Evolutionary conservation across 2,113 vertebrate species (phyloP).

Genomic region (Piaya cayana): DNA sequence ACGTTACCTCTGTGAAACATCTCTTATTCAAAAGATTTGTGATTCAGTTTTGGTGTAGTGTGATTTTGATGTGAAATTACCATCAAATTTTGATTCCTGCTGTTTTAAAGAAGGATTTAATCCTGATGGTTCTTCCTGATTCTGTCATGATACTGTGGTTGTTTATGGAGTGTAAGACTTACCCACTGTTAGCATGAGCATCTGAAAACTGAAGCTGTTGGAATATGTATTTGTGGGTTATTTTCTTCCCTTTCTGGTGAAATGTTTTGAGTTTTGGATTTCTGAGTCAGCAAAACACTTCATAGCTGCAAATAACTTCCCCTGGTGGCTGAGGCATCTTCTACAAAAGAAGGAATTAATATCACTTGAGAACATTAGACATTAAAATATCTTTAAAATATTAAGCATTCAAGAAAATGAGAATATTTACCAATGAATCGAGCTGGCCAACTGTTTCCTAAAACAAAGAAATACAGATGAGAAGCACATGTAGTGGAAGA

Average conservation of each 20-base stretch:
- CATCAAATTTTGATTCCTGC: background rate
- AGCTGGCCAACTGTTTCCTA: background rate
- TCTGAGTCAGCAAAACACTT: background rate
- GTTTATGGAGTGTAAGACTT: background rate
- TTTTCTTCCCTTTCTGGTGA: background rate
- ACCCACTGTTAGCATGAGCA: background rate
- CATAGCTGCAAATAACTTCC: background rate
- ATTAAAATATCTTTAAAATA: background rate
- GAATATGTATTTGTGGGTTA: background rate
- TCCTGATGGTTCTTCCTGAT: background rate
- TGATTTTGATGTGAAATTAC: background rate
- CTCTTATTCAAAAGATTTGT: background rate
- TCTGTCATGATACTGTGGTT: background rate
- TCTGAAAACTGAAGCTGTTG: background rate
- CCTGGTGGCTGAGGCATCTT: background rate
- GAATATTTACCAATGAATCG: background rate
- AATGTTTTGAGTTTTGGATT: background rate
- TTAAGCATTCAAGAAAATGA: background rate
- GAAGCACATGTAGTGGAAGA: background rate
- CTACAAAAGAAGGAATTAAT: background rate
- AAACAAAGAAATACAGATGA: background rate
- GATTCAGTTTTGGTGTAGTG: background rate
- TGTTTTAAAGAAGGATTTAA: background rate
- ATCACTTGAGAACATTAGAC: background rate
- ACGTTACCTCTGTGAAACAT: background rate